Conservation (phyloP, 2,888 invertebrate genomes). For the Thelaira solivaga region DNA sequence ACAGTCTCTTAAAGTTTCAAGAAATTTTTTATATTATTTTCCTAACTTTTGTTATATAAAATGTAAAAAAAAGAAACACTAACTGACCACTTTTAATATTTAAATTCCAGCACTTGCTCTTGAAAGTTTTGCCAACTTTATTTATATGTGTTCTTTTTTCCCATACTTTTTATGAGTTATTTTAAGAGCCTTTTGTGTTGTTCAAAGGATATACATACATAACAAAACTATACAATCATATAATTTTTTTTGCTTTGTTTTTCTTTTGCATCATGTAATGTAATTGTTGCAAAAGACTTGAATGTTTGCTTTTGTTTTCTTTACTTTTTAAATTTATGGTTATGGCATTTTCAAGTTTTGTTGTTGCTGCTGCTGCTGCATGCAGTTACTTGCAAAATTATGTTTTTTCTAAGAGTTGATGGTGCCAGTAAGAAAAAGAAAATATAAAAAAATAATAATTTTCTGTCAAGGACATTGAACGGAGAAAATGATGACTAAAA, state of each 20-base stretch:
- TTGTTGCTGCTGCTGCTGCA: not conserved
- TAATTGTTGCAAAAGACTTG: conserved; percentile 16
- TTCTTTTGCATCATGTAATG: conserved; percentile 43
- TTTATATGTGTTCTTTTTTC: conserved; percentile 1
- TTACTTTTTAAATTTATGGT: conserved; percentile 42
- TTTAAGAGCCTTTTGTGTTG: not conserved
- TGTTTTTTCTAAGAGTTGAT: conserved; percentile 28
- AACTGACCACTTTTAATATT: not conserved
- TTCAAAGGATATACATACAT: not conserved
- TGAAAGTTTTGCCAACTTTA: conserved; percentile 36
- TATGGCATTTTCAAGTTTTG: conserved; percentile 36
- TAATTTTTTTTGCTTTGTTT: conserved; percentile 42
- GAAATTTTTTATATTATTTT: not conserved
- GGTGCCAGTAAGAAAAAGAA: conserved; percentile 37
- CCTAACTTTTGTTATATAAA: not conserved
- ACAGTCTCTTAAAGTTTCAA: not conserved
- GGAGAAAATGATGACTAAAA: conserved; percentile 38
- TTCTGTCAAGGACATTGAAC: conserved; percentile 59
- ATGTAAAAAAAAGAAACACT: not conserved
- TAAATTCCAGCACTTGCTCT: conserved; percentile 10
- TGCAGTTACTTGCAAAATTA: conserved; percentile 26
- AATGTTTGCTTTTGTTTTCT: conserved; percentile 33
- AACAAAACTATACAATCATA: conserved; percentile 13
- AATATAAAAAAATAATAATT: conserved; percentile 13
- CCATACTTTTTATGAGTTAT: not conserved